Evolutionary conservation across 1,140 invertebrate species (phyloP).

Genomic region (Drosophila suzukii): DNA sequence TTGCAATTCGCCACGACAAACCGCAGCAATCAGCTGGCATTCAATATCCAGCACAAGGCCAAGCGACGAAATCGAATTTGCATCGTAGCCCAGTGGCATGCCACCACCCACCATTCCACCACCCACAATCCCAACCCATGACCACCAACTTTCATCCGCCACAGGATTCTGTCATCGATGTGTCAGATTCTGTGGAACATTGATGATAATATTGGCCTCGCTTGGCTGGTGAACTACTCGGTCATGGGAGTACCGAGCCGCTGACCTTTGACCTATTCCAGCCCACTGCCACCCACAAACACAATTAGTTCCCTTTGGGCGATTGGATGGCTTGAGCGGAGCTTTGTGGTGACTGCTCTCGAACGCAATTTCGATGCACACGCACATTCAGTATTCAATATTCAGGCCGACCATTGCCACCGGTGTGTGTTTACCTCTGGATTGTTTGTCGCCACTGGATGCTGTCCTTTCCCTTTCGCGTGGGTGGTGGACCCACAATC

Average conservation of each 20-base stretch:
- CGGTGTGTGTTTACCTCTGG: slow-evolving; percentile 1
- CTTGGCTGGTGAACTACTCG: slow-evolving; percentile 14
- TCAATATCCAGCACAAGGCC: slow-evolving; percentile 59
- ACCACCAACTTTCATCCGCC: background rate
- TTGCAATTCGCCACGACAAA: slow-evolving; percentile 38
- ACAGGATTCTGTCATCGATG: slow-evolving; percentile 44
- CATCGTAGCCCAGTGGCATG: slow-evolving; percentile 12
- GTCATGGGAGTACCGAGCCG: background rate
- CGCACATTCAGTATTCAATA: slow-evolving; percentile 74
- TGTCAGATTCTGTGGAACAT: slow-evolving; percentile 36
- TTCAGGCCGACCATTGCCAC: slow-evolving; percentile 25
- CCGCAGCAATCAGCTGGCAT: slow-evolving; percentile 32
- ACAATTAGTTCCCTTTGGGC: slow-evolving; percentile 27
- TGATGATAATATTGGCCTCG: slow-evolving; percentile 43
- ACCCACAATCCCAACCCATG: background rate
- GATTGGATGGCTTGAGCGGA: slow-evolving; percentile 5
- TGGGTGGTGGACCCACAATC: too few species aligned
- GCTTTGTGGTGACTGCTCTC: slow-evolving; percentile 14
- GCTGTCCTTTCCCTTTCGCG: background rate
- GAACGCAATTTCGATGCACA: slow-evolving; percentile 62
- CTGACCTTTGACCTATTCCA: slow-evolving; percentile 34
- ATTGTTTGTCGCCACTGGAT: slow-evolving; percentile 1
- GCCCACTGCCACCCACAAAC: background rate
- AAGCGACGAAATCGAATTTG: slow-evolving; percentile 65
- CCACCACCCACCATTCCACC: background rate